Base-by-base conservation (phyloP, 2,888 invertebrate genomes). In the Hipparchia sbordonii region DNA sequence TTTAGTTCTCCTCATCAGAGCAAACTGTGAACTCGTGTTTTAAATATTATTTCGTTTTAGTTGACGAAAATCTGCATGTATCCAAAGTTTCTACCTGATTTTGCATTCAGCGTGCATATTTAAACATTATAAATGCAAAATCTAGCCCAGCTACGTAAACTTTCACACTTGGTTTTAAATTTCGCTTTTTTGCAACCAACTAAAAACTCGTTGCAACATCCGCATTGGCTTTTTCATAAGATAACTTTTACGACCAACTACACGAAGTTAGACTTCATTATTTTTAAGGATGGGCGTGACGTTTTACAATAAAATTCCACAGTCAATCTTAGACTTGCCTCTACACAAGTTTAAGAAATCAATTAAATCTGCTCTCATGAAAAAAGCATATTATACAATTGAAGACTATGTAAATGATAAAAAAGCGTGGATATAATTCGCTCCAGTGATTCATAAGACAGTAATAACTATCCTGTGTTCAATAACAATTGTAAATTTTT, bases 151-250 rank as follows among this genome's bases (percentile, higher is more conserved):
- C 51, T 52, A 23, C 9, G 51, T 52, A 33, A 65, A 65, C 65
- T 65, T 52, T 65, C 51, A 52, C 65, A 23, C 52, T 65, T 65
- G n/a, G 23, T 23, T 33, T 33, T 33, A 10, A 65, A 52, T 52
- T 65, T 65, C 65, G 51, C 51, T 65, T 52, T 65, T 65, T 65
- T 48, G 48, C 59, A 60, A 60, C 39, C 33, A 60, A 9, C 39
- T 10, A 60, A 9, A 23, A 48, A 23, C 51, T 63, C 51, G 63
- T 51, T 65, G 65, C 51, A 65, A 65, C 65, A 13, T 51, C 51
- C 51, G 51, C 23, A 48, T 33, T 23, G 48, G 9, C 51, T 63
- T 23, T 46, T 48, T 10, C 63, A 48, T 62, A 62, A 62, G 8
- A 3, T 48, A 6, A 62, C 62, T 48, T 62, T 62, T 62, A 62